Conservation (phyloP, 2,113 vertebrate genomes). For the Zapus hudsonius region DNA sequence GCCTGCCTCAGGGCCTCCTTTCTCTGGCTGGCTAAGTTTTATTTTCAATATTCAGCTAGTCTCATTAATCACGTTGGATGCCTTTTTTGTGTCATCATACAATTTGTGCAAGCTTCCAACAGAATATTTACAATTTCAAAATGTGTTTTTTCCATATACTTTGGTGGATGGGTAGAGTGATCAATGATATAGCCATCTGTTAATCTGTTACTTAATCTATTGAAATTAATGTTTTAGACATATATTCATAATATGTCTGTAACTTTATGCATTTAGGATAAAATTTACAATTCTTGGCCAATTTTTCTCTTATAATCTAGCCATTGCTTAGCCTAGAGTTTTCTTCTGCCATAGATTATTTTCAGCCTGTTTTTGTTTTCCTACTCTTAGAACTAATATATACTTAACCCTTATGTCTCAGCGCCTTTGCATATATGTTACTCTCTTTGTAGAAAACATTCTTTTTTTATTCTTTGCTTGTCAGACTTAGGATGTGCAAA, state of each 20-base stretch:
- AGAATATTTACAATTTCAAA: slow-evolving; percentile 33
- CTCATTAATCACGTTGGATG: neutral
- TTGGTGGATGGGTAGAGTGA: neutral
- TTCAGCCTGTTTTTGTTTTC: neutral
- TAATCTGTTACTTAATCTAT: neutral
- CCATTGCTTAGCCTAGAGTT: neutral
- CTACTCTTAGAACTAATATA: neutral
- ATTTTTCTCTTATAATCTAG: neutral
- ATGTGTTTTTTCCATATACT: neutral
- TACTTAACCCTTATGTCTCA: neutral
- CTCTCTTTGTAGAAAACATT: neutral
- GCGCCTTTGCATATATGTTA: neutral
- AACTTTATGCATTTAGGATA: slow-evolving; percentile 14
- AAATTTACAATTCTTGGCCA: neutral
- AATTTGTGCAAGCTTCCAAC: neutral
- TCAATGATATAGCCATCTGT: neutral
- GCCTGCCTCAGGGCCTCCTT: neutral
- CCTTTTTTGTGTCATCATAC: neutral
- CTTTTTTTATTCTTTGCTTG: neutral
- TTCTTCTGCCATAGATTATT: neutral
- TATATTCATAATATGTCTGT: slow-evolving; percentile 13
- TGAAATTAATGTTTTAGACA: slow-evolving; percentile 12
- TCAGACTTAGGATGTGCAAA: neutral
- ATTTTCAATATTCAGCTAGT: neutral
- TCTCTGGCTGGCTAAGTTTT: slow-evolving; percentile 18